Percentiles rank a stretch among this genome's conserved stretches.
phyloP scores from a whole-genome alignment of 1,140 invertebrate genomes.

The Lordiphosa clarofinis region DNA sequence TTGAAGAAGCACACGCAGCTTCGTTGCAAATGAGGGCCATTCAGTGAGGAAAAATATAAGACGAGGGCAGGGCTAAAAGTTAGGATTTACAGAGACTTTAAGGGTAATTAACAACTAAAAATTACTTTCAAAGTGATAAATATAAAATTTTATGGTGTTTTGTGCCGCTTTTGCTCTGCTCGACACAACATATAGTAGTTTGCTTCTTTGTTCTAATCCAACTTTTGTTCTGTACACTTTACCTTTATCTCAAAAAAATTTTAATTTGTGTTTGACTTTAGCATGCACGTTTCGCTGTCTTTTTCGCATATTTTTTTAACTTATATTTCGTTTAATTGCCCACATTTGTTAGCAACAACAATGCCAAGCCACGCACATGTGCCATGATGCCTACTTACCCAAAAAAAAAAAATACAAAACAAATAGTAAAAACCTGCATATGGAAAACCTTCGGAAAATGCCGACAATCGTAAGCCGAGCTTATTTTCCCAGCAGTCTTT shows the following conservation, averaged over 20 bases:
- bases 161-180: no score
- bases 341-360: constrained; percentile 17
- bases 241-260: background rate
- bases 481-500: constrained; percentile 62
- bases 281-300: no score
- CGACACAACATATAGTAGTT: no score
- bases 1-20: constrained; percentile 13
- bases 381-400: constrained; percentile 27
- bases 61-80: background rate
- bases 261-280: no score
- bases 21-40: constrained; percentile 11
- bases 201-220: no score
- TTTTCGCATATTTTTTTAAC: constrained; percentile 2
- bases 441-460: constrained; percentile 70
- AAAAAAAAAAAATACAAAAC: constrained; percentile 20
- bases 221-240: no score
- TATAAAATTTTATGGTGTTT: no score
- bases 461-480: constrained; percentile 49
- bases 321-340: constrained; percentile 48
- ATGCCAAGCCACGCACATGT: constrained; percentile 52
- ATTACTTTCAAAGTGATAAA: no score
- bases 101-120: no score
- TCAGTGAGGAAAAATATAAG: background rate
- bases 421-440: constrained; percentile 19
- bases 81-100: no score